Conservation (phyloP, 2,113 vertebrate genomes). For the Sturnus vulgaris region DNA sequence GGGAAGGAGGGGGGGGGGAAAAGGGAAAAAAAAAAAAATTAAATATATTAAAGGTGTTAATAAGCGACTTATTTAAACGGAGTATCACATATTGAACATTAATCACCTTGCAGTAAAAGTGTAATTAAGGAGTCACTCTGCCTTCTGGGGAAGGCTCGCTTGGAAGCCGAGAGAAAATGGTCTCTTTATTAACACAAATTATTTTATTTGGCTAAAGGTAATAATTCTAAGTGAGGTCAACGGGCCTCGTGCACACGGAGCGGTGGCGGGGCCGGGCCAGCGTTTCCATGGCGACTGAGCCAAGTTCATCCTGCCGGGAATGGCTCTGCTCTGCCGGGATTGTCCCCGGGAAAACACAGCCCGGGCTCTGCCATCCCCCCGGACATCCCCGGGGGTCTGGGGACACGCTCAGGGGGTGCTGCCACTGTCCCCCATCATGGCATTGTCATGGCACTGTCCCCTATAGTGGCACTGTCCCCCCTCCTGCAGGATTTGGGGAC, state of each 20-base stretch:
- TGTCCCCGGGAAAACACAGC: not conserved
- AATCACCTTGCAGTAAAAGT: constrained; percentile 69
- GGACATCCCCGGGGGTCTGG: rapidly evolving
- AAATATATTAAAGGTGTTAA: constrained; percentile 62
- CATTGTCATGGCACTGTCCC: no score
- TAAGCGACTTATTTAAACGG: constrained; percentile 66
- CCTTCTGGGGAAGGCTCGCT: constrained; percentile 58
- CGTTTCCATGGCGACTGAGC: constrained; percentile 73
- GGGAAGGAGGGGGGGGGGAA: not conserved
- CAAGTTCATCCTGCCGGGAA: constrained; percentile 28
- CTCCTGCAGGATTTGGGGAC: no score
- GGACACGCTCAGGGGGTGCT: rapidly evolving
- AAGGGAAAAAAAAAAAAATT: constrained; percentile 20
- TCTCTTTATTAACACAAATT: constrained; percentile 81
- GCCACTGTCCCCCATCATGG: no score
- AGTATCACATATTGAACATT: constrained; percentile 71
- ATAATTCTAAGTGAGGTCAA: constrained; percentile 81
- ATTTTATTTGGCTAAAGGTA: constrained; percentile 84
- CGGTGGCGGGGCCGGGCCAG: constrained; percentile 38
- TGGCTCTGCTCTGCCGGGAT: constrained; percentile 24
- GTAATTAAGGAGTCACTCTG: constrained; percentile 69
- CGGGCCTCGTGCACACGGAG: constrained; percentile 17
- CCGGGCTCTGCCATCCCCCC: not conserved
- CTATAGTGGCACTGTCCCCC: no score
- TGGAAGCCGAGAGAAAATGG: constrained; percentile 61